Percentiles rank a stretch among this genome's conserved stretches.
These are phyloP conservation scores for Micoletzkya japonica DNA, from an alignment of 2,888 invertebrate genomes.

Conservation along the genomic window DNA sequence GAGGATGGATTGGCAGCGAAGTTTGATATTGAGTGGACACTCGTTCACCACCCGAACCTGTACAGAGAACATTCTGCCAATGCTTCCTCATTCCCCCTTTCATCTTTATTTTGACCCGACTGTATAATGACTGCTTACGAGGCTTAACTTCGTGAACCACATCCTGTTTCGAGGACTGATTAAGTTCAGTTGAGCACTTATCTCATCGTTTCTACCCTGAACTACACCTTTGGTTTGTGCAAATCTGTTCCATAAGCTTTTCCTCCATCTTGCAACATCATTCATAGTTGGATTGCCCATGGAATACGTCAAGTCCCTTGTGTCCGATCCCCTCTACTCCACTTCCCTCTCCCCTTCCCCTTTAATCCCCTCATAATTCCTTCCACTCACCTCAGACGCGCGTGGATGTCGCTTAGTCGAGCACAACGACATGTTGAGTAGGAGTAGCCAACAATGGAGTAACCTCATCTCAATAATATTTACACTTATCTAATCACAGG, in stretches of 20 bases:
- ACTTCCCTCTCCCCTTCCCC: background rate
- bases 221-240: too few relatives aligned
- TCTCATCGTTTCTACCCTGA: too few relatives aligned
- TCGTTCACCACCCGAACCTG: slow-evolving; percentile 25
- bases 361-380: background rate
- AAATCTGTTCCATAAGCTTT: too few relatives aligned
- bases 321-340: background rate
- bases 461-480: too few relatives aligned
- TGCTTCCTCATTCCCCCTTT: background rate
- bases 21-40: slow-evolving; percentile 29
- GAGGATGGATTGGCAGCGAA: slow-evolving; percentile 25
- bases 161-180: background rate
- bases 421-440: background rate
- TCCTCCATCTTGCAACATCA: background rate
- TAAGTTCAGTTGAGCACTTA: background rate
- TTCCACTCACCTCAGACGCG: slow-evolving; percentile 8
- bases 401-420: background rate
- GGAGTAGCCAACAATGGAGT: too few relatives aligned
- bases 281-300: too few relatives aligned
- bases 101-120: background rate
- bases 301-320: background rate
- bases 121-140: background rate
- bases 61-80: background rate
- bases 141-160: background rate
- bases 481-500: too few relatives aligned